phyloP scores from a whole-genome alignment of 1,140 invertebrate genomes.

The Drosophila grimshawi region DNA sequence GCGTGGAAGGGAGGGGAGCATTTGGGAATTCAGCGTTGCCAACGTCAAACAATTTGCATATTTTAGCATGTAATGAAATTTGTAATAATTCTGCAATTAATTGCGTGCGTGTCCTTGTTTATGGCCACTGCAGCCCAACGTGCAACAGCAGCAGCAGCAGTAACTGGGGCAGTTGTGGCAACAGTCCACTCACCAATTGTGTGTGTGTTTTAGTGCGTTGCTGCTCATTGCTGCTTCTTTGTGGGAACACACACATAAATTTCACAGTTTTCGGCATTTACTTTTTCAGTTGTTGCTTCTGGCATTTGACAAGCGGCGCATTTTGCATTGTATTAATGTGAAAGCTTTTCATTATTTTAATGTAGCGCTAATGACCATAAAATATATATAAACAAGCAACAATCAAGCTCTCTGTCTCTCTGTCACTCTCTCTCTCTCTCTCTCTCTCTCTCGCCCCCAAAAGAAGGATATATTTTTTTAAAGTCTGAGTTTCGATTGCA shows the following conservation, averaged over 20 bases:
- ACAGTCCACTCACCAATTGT: background rate
- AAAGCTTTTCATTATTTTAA: conserved; percentile 56
- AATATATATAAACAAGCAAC: background rate
- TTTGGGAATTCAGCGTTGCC: conserved; percentile 23
- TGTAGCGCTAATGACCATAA: conserved; percentile 40
- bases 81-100: conserved; percentile 83
- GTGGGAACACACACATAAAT: conserved; percentile 26
- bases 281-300: conserved; percentile 26
- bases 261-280: conserved; percentile 32
- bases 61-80: conserved; percentile 83
- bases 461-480: too few relatives aligned
- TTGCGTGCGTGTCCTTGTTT: conserved; percentile 81
- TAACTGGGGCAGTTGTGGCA: conserved; percentile 5
- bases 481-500: too few relatives aligned
- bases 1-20: background rate
- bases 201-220: conserved; percentile 1
- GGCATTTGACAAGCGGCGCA: conserved; percentile 38
- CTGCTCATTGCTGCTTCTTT: conserved; percentile 3
- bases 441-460: too few relatives aligned
- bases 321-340: conserved; percentile 44
- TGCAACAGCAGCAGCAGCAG: conserved; percentile 23
- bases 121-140: conserved; percentile 41
- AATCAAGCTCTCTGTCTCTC: background rate
- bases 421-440: too few relatives aligned
- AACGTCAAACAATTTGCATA: conserved; percentile 79